Evolutionary conservation across 2,113 vertebrate genomes (phyloP).

Genomic region (Cepphus grylle): DNA sequence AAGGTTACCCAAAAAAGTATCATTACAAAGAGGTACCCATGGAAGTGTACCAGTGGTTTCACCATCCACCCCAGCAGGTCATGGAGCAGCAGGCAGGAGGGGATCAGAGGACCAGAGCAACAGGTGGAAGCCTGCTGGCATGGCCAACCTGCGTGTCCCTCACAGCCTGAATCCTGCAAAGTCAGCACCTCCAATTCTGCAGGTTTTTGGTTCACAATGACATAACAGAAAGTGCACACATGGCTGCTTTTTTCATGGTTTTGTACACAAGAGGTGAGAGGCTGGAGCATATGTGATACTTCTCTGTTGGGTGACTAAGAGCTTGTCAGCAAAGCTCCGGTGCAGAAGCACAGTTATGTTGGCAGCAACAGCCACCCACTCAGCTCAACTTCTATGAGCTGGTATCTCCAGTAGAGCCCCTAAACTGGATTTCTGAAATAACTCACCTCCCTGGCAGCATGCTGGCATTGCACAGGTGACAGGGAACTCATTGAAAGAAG

Average conservation of each 20-base stretch:
- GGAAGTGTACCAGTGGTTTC: not conserved
- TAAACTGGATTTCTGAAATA: not conserved
- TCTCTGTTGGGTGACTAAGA: not conserved
- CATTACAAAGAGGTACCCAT: not conserved
- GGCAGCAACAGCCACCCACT: not conserved
- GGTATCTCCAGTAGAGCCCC: not conserved
- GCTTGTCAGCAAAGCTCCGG: not conserved
- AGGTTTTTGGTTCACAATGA: not conserved
- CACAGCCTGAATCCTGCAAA: not conserved
- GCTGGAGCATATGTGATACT: not conserved
- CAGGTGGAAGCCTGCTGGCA: not conserved
- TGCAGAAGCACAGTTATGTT: not conserved
- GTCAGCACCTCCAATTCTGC: not conserved
- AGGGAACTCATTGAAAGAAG: not conserved
- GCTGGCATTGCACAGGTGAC: not conserved
- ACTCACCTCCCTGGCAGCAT: not conserved
- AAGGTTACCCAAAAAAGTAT: not conserved
- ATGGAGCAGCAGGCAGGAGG: not conserved
- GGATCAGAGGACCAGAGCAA: not conserved
- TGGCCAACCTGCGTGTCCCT: not conserved
- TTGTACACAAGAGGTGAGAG: not conserved
- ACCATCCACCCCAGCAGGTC: not conserved
- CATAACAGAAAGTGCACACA: not conserved
- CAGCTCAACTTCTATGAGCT: not conserved
- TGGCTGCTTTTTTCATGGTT: not conserved